These are phyloP conservation scores for Callitettix versicolor DNA, from an alignment of 1,140 invertebrate genomes.

Conservation along the genomic window DNA sequence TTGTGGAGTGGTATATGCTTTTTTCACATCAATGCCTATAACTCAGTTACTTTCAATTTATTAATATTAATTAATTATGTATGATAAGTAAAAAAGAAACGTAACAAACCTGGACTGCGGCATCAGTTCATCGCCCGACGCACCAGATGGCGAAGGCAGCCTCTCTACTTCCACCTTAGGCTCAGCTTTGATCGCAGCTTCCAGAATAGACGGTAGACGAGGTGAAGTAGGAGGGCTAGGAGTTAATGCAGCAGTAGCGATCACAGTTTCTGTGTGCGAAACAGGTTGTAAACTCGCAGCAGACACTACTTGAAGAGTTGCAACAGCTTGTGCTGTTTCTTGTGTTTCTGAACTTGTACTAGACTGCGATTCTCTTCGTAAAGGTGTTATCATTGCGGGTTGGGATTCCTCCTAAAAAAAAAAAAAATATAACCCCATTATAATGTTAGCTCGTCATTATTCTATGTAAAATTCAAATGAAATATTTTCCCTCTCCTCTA, in stretches of 20 bases:
- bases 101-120: constrained; percentile 26
- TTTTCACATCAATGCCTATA: too few relatives aligned
- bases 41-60: too few relatives aligned
- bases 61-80: too few relatives aligned
- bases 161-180: constrained; percentile 75
- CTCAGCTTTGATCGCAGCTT: constrained; percentile 74
- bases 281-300: constrained; percentile 40
- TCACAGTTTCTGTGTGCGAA: constrained; percentile 25
- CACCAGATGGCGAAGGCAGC: constrained; percentile 30
- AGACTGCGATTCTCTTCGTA: constrained; percentile 14
- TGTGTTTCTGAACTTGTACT: constrained; percentile 21
- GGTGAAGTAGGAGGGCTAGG: constrained; percentile 23
- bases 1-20: too few relatives aligned
- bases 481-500: too few relatives aligned
- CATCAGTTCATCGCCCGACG: constrained; percentile 24
- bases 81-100: too few relatives aligned
- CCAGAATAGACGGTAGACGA: constrained; percentile 55
- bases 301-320: constrained; percentile 36
- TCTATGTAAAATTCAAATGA: background rate
- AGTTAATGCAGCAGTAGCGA: constrained; percentile 35
- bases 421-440: background rate
- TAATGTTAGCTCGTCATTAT: background rate
- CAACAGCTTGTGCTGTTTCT: constrained; percentile 42
- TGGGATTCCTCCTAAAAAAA: constrained; percentile 16
- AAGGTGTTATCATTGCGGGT: constrained; percentile 18